These are phyloP conservation scores for Siderastrea siderea DNA, from an alignment of 92 coral and sea anemone genomes.

Conservation along the genomic window DNA sequence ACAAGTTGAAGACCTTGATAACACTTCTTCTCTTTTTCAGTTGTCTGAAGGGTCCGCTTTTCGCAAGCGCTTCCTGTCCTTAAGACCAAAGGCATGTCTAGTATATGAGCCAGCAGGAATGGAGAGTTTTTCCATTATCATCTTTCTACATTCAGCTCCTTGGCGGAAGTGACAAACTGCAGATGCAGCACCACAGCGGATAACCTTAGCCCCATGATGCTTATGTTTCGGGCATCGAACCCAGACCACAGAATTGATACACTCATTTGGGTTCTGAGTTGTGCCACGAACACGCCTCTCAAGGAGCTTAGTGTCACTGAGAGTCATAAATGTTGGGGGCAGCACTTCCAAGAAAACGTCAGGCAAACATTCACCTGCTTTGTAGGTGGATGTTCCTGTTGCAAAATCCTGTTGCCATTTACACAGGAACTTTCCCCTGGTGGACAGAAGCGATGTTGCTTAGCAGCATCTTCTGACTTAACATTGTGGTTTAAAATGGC, in stretches of 20 bases:
- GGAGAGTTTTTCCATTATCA: slow-evolving; percentile 32
- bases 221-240: too few relatives aligned
- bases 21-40: slow-evolving; percentile 55
- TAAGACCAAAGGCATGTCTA: background rate
- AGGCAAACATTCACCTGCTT: background rate
- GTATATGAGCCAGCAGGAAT: slow-evolving; percentile 23
- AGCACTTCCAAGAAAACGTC: background rate
- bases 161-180: slow-evolving; percentile 45
- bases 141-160: slow-evolving; percentile 16
- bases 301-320: background rate
- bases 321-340: background rate
- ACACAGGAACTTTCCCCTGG: too few relatives aligned
- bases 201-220: too few relatives aligned
- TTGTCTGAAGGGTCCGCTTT: slow-evolving; percentile 53
- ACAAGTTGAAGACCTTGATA: slow-evolving; percentile 11
- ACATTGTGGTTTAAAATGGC: slow-evolving; percentile 3
- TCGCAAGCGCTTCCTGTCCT: slow-evolving; percentile 43
- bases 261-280: too few relatives aligned
- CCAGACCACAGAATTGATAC: too few relatives aligned
- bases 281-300: too few relatives aligned
- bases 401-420: too few relatives aligned
- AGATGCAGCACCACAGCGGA: too few relatives aligned
- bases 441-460: background rate
- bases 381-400: too few relatives aligned
- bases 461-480: background rate